Evolutionary conservation across 2,113 vertebrate genomes (phyloP), one percentile per base, ranked within the genome.

Genomic region (Thryonomys swinderianus): DNA sequence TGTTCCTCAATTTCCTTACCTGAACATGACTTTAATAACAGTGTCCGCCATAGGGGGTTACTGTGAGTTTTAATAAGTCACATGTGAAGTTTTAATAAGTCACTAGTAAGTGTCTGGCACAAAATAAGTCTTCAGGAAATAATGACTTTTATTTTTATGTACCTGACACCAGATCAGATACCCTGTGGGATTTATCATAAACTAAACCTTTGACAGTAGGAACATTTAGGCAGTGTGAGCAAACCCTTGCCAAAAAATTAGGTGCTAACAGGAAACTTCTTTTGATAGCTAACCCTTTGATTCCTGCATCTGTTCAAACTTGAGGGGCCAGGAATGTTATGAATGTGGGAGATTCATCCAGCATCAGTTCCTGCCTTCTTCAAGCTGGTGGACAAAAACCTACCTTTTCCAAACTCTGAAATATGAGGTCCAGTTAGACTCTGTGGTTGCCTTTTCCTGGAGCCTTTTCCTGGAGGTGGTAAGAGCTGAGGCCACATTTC

Each of bases 61-160:
- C 17, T 82, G 34, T 79, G 21, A 9, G 13, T 62, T 91, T 82
- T 88, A 85, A 78, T 34, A 61, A 64, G 45, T 80, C 55, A 55
- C 13, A 2, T 3, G 30, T n/a, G 53, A 90, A 55, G 23, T 37
- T 20, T 16, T 62, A 80, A 73, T 6, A 62, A 55, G 34, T n/a
- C n/a, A n/a, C n/a, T n/a, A n/a, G n/a, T n/a, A n/a, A 40, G n/a
- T 34, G 6, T 55, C 57, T 83, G 64, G 11, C 12, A 51, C 62
- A 73, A 57, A 82, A 67, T 25, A 57, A 85, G 48, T 79, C 73
- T 45, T 23, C 53, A 5, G 1, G 16, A 42, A 71, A 85, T 25
- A 61, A 83, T 12, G 55, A 80, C 79, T 76, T 7, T 48, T 90
- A 45, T 64, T 90, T 90, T 97, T 92, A 48, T 64, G 48, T 85